Base-by-base conservation (phyloP, 2,888 invertebrate species). In the Ormyrus labotus region DNA sequence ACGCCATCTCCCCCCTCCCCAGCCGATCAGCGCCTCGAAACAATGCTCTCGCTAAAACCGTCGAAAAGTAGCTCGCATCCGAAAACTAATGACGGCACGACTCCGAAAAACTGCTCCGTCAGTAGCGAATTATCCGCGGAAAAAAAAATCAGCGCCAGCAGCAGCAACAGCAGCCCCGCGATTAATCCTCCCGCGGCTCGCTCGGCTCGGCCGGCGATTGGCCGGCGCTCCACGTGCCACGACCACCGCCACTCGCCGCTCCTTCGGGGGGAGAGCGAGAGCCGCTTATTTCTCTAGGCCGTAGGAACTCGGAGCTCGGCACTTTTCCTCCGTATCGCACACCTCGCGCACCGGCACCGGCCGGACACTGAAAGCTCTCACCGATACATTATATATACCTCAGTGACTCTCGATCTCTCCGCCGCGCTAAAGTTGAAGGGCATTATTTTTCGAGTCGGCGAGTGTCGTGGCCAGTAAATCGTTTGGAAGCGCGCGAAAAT, bases 261-360 rank as follows among this genome's bases (percentile, higher is more conserved):
- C 74, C 60, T n/a, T 76, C 63, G 81, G 71, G 70, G 81, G 80
- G 80, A 74, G 69, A 10, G 34, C 51, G 85, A 84, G 85, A 81
- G 72, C 84, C 84, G 81, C 86, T 85, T 72, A 73, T 64, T 55
- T 73, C 73, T 64, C 55, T 53, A 45, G 71, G 45, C 70, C 64
- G 60, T 51, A 13, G 65, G 50, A 57, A 50, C 13, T 6, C 7
- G 19, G 80, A 85, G 84, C 84, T 84, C 84, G 84, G 84, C 88
- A 89, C 88, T 89, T 87, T 87, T 86, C 83, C 85, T 87, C 82
- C 79, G 87, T 87, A 86, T 85, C 86, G 87, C 88, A 85, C 80
- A 75, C 84, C 78, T 84, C 77, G 80, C 85, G 83, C 84, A 85
- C 81, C 81, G 47, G 8, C 45, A 50, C 69, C 67, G 61, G 19